A percentile compares a stretch with the other conserved stretches of the same genome.
These are phyloP conservation scores for Scelioninae gen. 1 DNA, from an alignment of 2,888 invertebrate genomes.

Conservation along the genomic window DNA sequence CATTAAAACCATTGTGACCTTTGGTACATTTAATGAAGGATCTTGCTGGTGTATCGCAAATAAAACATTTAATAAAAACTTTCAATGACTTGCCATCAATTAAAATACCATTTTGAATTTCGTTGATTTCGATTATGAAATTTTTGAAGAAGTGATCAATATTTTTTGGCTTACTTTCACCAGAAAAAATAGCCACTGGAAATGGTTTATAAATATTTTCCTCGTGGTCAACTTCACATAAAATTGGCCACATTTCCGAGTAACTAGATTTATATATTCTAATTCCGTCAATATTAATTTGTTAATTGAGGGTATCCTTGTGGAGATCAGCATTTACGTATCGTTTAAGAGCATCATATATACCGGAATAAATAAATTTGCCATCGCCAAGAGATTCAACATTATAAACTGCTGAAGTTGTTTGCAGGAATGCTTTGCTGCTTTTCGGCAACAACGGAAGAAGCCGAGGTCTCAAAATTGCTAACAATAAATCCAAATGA, in stretches of 20 bases:
- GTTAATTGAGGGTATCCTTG: conserved; percentile 29
- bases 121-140: conserved; percentile 14
- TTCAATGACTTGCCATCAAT: neutral
- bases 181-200: conserved; percentile 62
- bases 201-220: conserved; percentile 60
- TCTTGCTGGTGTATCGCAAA: conserved; percentile 16
- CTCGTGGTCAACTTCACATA: conserved; percentile 46
- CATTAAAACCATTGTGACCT: conserved; percentile 1
- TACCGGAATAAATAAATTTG: conserved; percentile 52
- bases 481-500: conserved; percentile 1
- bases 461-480: conserved; percentile 49
- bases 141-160: conserved; percentile 37
- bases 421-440: conserved; percentile 55
- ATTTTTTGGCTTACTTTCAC: conserved; percentile 50
- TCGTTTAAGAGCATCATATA: conserved; percentile 44
- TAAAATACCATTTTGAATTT: neutral
- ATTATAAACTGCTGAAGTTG: neutral
- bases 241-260: conserved; percentile 64
- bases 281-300: conserved; percentile 63
- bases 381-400: conserved; percentile 47
- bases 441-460: conserved; percentile 58
- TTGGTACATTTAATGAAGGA: neutral
- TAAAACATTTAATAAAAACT: neutral
- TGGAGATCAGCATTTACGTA: conserved; percentile 55
- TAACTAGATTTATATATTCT: conserved; percentile 44